Evolutionary conservation across 2,888 invertebrate genomes (phyloP).

Genomic region (Cheilosia variabilis): DNA sequence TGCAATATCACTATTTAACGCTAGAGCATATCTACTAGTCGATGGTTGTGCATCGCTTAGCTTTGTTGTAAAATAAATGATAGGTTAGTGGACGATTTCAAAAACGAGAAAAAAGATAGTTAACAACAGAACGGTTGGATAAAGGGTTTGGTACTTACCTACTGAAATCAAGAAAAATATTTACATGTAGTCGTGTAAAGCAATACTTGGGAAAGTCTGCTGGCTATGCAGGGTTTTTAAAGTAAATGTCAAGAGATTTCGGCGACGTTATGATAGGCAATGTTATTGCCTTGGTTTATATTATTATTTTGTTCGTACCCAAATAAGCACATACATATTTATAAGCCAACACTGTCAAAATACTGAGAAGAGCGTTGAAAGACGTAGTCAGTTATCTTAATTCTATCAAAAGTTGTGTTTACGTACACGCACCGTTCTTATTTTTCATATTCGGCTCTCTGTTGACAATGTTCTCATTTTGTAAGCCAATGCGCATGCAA

Average conservation of each 20-base stretch:
- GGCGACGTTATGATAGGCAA: too few relatives aligned
- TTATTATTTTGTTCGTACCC: too few relatives aligned
- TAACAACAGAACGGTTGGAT: neutral
- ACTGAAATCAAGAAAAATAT: slow-evolving; percentile 32
- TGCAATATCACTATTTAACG: neutral
- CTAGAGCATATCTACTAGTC: slow-evolving; percentile 29
- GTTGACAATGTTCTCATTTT: too few relatives aligned
- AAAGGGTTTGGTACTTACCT: slow-evolving; percentile 31
- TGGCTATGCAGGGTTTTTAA: neutral
- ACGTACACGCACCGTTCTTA: too few relatives aligned
- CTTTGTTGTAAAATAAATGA: slow-evolving; percentile 21
- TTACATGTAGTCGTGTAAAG: neutral
- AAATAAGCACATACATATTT: too few relatives aligned
- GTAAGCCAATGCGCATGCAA: too few relatives aligned
- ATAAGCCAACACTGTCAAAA: too few relatives aligned
- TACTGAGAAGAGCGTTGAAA: too few relatives aligned
- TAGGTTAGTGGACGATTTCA: slow-evolving; percentile 1
- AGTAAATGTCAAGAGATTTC: neutral
- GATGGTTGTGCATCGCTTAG: slow-evolving; percentile 28
- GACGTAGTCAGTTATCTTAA: too few relatives aligned
- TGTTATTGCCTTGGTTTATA: too few relatives aligned
- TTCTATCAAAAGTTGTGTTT: too few relatives aligned
- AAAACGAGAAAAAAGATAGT: neutral
- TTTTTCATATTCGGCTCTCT: too few relatives aligned
- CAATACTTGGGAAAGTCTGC: neutral